Percentiles rank a stretch among this genome's conserved stretches.
phyloP scores from a whole-genome alignment of 2,113 vertebrate genomes.

The Poeciliopsis turrubarensis region DNA sequence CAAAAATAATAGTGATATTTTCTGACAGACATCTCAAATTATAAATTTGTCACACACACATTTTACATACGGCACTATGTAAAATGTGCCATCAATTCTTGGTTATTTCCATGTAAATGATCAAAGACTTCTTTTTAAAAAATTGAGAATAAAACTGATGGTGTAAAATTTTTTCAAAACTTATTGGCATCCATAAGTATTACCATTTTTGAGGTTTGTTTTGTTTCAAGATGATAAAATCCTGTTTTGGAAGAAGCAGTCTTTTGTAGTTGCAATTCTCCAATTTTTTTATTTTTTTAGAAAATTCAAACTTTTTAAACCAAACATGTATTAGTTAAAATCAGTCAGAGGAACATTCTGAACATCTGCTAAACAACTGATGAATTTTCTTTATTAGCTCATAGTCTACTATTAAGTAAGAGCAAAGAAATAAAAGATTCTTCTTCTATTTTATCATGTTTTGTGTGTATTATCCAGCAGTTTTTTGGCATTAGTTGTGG shows the following conservation, averaged over 20 bases:
- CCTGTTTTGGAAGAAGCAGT: background rate
- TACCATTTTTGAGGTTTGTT: background rate
- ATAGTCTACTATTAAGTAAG: background rate
- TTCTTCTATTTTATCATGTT: constrained; percentile 33
- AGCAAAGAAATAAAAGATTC: background rate
- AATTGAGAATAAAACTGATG: background rate
- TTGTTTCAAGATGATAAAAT: background rate
- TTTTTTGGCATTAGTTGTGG: constrained; percentile 60
- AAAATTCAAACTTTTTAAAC: background rate
- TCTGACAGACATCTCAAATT: no score
- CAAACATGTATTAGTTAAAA: background rate
- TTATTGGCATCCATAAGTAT: background rate
- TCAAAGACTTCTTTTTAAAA: background rate
- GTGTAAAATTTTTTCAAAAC: background rate
- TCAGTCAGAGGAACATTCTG: background rate
- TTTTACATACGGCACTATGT: no score
- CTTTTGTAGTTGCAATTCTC: background rate
- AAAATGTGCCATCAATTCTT: no score
- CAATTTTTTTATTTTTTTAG: background rate
- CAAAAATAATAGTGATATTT: no score
- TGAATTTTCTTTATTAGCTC: background rate
- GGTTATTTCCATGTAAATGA: background rate
- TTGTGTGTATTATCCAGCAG: constrained; percentile 31
- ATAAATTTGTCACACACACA: no score
- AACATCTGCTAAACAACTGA: background rate